A percentile compares a stretch with the other conserved stretches of the same genome.
Evolutionary conservation across 2,797 vertebrate species (phyloP).

Genomic region (Micrastur ruficollis): DNA sequence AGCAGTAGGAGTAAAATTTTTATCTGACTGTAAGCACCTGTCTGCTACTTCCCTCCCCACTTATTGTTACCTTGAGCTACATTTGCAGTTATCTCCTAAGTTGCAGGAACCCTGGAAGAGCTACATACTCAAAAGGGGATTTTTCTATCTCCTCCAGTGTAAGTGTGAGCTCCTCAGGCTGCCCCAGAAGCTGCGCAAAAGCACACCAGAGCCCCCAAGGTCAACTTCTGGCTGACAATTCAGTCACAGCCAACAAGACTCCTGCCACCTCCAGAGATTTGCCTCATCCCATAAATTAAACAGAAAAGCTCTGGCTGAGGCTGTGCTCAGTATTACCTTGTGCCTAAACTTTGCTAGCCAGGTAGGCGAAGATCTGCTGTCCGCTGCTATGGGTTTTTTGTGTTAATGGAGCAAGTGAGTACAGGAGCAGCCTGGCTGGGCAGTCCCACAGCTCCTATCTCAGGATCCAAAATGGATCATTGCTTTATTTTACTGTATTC

Average conservation of each 20-base stretch:
- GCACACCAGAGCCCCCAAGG: not conserved
- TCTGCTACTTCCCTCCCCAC: not conserved
- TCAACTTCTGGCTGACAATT: not conserved
- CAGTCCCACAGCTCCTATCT: not conserved
- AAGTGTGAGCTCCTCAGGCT: not conserved
- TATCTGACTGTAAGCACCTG: no score
- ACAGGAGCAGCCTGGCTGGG: fast-evolving
- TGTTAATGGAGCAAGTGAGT: not conserved
- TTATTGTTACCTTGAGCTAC: not conserved
- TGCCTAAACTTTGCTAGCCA: not conserved
- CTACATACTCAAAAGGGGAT: not conserved
- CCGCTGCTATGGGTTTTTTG: not conserved
- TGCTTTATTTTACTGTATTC: not conserved
- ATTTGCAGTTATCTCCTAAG: not conserved
- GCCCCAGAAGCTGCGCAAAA: not conserved
- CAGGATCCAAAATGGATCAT: not conserved
- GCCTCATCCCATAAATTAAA: not conserved
- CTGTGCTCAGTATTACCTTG: not conserved
- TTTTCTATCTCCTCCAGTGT: not conserved
- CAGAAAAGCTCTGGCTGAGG: not conserved
- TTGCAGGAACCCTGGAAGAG: not conserved
- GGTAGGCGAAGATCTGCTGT: not conserved
- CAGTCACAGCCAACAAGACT: not conserved
- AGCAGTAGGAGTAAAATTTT: not conserved
- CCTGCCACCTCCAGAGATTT: not conserved